phyloP scores from a whole-genome alignment of 2,797 vertebrate species.

The Clarias fuscus region DNA sequence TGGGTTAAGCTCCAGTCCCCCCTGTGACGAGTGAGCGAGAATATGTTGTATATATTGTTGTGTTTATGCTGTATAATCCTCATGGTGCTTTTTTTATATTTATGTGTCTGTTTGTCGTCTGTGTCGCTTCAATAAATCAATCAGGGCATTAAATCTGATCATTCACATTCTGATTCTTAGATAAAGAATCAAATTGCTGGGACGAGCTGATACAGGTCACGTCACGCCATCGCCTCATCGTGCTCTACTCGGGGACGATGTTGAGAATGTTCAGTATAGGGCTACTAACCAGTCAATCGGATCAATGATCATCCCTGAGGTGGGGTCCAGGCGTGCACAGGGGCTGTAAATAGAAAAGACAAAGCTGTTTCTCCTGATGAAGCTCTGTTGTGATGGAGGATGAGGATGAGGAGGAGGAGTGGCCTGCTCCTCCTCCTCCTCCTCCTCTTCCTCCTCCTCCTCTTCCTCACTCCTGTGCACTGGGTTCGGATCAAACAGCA shows the following conservation, averaged over 20 bases:
- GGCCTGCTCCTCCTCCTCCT: not conserved
- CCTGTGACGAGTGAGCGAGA: no score
- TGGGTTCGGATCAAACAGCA: not conserved
- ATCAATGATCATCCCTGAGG: not conserved
- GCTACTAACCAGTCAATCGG: not conserved
- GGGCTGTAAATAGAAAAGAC: not conserved
- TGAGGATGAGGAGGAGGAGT: constrained; percentile 7
- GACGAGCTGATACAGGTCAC: no score
- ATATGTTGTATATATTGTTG: no score
- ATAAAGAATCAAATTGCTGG: no score
- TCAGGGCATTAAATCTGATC: no score
- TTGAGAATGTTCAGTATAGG: not conserved
- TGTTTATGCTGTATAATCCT: no score
- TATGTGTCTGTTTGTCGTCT: no score
- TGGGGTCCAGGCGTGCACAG: not conserved
- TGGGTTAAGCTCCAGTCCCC: no score
- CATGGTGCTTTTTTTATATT: no score
- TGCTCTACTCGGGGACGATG: not conserved
- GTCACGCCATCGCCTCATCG: no score
- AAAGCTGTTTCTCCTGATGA: not conserved
- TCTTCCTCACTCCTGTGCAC: not conserved
- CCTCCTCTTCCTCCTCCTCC: not conserved
- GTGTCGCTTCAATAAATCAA: no score
- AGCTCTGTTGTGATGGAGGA: not conserved
- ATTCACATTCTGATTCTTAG: no score